A percentile compares a stretch with the other conserved stretches of the same genome.
Conservation (phyloP, 2,888 invertebrate species). For the Thyatira batis region DNA sequence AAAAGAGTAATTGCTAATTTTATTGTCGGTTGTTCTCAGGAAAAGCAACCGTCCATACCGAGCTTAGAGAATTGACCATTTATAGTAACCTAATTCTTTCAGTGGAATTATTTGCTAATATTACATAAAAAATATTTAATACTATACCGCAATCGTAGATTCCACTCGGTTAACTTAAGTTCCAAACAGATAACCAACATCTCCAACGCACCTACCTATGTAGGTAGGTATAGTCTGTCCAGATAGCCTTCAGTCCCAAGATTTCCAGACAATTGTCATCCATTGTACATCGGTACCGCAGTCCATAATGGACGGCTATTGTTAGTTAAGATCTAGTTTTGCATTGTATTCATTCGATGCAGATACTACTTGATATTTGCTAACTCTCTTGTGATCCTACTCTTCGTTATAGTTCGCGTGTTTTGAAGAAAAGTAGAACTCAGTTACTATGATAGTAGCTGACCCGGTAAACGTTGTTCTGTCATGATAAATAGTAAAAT, state of each 20-base stretch:
- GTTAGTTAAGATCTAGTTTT: not conserved
- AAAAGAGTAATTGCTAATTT: too few species aligned
- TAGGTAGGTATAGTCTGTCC: not conserved
- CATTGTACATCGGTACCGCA: not conserved
- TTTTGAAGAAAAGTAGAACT: too few species aligned
- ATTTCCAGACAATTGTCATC: not conserved
- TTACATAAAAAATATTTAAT: too few species aligned
- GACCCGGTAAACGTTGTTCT: too few species aligned
- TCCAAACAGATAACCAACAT: not conserved
- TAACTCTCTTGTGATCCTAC: not conserved
- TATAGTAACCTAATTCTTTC: too few species aligned
- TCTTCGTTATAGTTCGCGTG: not conserved
- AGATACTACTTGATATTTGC: not conserved
- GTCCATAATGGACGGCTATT: not conserved
- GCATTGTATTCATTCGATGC: not conserved
- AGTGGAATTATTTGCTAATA: too few species aligned
- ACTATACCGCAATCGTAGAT: not conserved
- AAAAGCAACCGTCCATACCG: too few species aligned
- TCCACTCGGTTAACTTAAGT: not conserved
- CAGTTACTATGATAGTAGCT: too few species aligned
- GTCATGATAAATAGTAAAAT: too few species aligned
- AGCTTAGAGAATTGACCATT: too few species aligned
- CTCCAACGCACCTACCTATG: not conserved
- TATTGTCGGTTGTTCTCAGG: too few species aligned
- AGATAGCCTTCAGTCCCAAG: not conserved